phyloP scores from a whole-genome alignment of 2,797 vertebrate genomes.

The Danio choprae region DNA sequence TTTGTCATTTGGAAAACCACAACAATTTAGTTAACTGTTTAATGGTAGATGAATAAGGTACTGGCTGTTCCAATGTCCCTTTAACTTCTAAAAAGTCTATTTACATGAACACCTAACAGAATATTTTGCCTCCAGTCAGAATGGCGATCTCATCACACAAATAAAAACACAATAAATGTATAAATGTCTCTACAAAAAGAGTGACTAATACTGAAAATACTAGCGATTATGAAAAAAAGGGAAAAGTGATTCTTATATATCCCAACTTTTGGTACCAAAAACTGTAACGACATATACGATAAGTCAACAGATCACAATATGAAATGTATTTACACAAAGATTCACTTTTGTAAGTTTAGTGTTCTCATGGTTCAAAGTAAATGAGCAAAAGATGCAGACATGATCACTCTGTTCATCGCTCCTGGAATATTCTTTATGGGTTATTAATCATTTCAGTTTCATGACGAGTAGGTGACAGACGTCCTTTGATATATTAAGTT shows the following conservation, averaged over 20 bases:
- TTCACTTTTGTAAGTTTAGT: slow-evolving; percentile 12
- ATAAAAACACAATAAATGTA: slow-evolving; percentile 3
- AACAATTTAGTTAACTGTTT: slow-evolving; percentile 40
- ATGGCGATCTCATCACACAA: background rate
- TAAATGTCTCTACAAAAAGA: slow-evolving; percentile 35
- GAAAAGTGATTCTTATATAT: slow-evolving; percentile 3
- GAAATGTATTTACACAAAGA: slow-evolving; percentile 40
- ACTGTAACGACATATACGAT: background rate
- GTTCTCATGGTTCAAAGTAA: background rate
- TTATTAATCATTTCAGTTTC: slow-evolving; percentile 4
- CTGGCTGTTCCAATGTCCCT: slow-evolving; percentile 46
- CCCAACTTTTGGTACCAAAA: background rate
- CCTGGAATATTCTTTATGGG: background rate
- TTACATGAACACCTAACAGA: slow-evolving; percentile 30
- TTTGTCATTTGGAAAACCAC: slow-evolving; percentile 28
- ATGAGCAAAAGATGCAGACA: background rate
- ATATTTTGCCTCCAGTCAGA: slow-evolving; percentile 20
- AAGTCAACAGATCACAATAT: slow-evolving; percentile 18
- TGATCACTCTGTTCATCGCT: background rate
- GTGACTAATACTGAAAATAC: slow-evolving; percentile 41
- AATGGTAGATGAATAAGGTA: slow-evolving; percentile 40
- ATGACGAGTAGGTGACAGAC: background rate
- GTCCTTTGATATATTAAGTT: slow-evolving; percentile 18
- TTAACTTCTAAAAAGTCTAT: slow-evolving; percentile 25
- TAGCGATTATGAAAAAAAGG: slow-evolving; percentile 27